Evolutionary conservation across 2,797 vertebrate species (phyloP).

Genomic region (Sebastes vulpes): DNA sequence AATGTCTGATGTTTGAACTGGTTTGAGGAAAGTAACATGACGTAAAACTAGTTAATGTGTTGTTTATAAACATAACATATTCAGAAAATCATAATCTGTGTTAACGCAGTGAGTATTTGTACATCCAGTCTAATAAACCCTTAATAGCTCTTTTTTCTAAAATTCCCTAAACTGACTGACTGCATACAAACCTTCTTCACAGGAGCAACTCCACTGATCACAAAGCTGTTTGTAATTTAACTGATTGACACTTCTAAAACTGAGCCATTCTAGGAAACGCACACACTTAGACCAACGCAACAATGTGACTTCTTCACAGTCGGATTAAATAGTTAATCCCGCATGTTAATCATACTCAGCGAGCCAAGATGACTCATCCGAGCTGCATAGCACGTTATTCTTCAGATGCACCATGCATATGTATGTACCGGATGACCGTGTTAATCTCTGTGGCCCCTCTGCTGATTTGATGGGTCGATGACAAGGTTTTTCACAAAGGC

Average conservation of each 20-base stretch:
- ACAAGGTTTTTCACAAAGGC: constrained; percentile 43
- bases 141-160: background rate
- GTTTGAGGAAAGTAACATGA: background rate
- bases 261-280: background rate
- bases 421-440: constrained; percentile 34
- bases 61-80: background rate
- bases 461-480: constrained; percentile 55
- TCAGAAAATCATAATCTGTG: background rate
- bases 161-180: background rate
- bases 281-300: background rate
- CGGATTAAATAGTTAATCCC: constrained; percentile 52
- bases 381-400: constrained; percentile 18
- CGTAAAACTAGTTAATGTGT: background rate
- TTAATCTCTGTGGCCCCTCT: constrained; percentile 46
- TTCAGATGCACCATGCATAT: constrained; percentile 29
- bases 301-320: constrained; percentile 20
- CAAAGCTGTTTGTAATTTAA: background rate
- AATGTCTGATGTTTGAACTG: background rate
- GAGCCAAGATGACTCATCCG: constrained; percentile 31
- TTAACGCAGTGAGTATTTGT: background rate
- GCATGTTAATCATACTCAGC: constrained; percentile 31
- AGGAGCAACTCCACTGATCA: background rate
- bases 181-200: background rate
- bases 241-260: background rate
- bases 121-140: background rate